phyloP scores from a whole-genome alignment of 2,888 invertebrate species.

The Eubasilissa splendida region DNA sequence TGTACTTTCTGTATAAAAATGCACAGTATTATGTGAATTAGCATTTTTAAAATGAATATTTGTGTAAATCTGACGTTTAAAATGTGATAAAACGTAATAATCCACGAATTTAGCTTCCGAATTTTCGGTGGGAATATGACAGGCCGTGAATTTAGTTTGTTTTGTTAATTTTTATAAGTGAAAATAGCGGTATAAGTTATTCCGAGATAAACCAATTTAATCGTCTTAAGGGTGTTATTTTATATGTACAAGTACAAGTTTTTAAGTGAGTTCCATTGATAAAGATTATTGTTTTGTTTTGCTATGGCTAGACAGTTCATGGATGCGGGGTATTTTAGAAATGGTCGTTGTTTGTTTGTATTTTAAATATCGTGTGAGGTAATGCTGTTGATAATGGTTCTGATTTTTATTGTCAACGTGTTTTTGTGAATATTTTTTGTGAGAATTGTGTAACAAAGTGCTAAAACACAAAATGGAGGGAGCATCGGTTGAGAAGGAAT shows the following conservation, averaged over 20 bases:
- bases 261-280: conserved; percentile 22
- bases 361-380: conserved; percentile 28
- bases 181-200: conserved; percentile 10
- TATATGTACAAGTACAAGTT: not conserved
- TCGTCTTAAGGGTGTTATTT: not conserved
- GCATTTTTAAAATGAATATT: conserved; percentile 21
- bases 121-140: conserved; percentile 39
- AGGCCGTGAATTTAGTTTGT: conserved; percentile 32
- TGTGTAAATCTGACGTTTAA: conserved; percentile 5
- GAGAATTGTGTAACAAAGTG: conserved; percentile 39
- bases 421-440: conserved; percentile 30
- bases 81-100: conserved; percentile 26
- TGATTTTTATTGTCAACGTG: not conserved
- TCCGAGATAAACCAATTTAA: conserved; percentile 6
- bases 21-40: conserved; percentile 3
- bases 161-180: conserved; percentile 41
- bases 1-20: conserved; percentile 43
- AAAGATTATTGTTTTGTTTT: conserved; percentile 33
- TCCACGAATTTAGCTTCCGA: conserved; percentile 18
- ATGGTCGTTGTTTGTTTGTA: conserved; percentile 28
- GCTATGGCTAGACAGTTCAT: conserved; percentile 16
- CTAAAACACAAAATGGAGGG: conserved; percentile 76
- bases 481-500: conserved; percentile 83
- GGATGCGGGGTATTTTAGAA: conserved; percentile 29
- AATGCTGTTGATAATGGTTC: conserved; percentile 41